Base-by-base conservation (phyloP, 23 tunicate species). In the Ciona savignyi region DNA sequence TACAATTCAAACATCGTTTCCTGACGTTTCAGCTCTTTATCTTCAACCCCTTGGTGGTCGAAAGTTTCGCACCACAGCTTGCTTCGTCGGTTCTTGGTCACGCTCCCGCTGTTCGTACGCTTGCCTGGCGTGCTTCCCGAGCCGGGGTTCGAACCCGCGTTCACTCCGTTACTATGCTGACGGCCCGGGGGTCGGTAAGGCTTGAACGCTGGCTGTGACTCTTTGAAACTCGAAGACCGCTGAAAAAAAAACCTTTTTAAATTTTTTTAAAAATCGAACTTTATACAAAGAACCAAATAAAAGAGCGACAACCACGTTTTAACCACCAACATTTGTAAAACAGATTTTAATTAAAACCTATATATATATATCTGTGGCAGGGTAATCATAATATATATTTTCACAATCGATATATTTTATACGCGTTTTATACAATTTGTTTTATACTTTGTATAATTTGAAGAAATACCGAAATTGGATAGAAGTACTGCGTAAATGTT, bases 161-260 rank as follows among this genome's bases (percentile, higher is more conserved):
- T 51, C 35, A 60, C 64, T 23, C 70, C 74, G 70, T 79, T 79
- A 61, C 81, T 78, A 15, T 73, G 80, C 4, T 78, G 73, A 51
- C 72, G 71, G 21, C 85, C 87, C 1, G 97, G 89, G 0, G 97
- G 89, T 6, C 89, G 77, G 70, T 83, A 78, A 34, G 85, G 89
- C 62, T 90, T 90, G 65, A 74, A 63, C 33, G 72, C 76, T 60
- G 85, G 32, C 63, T 9, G 56, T 20, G 89, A 83, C 42, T 90
- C 97, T 69, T 90, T 90, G 63, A 90, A 90, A 65, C 97, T 90
- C 24, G 97, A 90, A 19, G 97, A 90, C 22, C 97, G 81, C 97
- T 90, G 85, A 32, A 32, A 65, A 75, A 73, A 48, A 3, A 66
- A 70, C 25, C 6, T 4, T 32, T n/a, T n/a, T n/a, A n/a, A n/a